Conservation (phyloP, 2,113 vertebrate species). For the Mesembrinibis cayennensis region DNA sequence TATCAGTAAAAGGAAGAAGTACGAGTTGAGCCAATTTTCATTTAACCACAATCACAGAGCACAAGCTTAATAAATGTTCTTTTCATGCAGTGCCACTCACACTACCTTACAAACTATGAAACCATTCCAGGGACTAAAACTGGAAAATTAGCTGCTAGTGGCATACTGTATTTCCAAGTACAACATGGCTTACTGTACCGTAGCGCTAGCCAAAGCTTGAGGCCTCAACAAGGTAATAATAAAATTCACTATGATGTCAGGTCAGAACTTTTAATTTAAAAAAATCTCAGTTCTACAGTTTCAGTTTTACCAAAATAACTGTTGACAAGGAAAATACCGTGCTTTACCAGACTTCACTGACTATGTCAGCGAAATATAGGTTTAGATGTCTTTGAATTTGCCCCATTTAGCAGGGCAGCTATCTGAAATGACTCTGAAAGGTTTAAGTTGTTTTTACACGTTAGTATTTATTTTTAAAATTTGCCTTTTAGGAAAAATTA, state of each 20-base stretch:
- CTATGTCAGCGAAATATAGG: background rate
- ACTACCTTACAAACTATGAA: background rate
- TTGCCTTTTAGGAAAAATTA: background rate
- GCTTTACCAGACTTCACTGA: background rate
- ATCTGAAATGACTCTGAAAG: background rate
- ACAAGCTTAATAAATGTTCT: background rate
- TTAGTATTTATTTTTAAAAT: background rate
- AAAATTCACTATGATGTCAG: background rate
- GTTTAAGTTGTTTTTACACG: fast-evolving
- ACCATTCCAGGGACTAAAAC: background rate
- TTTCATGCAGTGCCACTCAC: background rate
- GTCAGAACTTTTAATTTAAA: background rate
- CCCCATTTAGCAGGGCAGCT: background rate
- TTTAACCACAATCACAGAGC: background rate
- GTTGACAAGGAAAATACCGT: background rate
- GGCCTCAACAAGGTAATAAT: constrained; percentile 26
- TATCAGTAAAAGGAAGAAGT: background rate
- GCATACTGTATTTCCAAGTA: constrained; percentile 21
- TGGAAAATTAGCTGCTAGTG: constrained; percentile 40
- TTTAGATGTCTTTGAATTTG: background rate
- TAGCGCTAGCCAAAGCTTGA: background rate
- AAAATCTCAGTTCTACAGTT: background rate
- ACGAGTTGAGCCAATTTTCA: background rate
- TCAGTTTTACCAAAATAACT: background rate
- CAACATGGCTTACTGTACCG: constrained; percentile 7